phyloP scores from a whole-genome alignment of 2,888 invertebrate species.

The Habrosyne pyritoides region DNA sequence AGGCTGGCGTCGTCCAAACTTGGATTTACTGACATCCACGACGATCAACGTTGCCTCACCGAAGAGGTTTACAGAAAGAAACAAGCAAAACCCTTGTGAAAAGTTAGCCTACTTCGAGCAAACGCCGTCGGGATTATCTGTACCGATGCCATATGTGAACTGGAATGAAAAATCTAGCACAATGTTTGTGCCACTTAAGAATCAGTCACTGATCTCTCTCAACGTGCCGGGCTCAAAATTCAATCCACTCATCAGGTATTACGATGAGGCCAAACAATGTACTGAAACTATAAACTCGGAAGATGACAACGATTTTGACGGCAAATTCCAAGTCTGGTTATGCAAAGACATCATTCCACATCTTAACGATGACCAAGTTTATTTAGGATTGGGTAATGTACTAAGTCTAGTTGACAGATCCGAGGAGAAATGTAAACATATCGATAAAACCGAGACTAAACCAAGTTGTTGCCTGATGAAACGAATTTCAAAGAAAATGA shows the following conservation, averaged over 20 bases:
- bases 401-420: constrained; percentile 60
- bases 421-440: constrained; percentile 21
- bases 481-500: constrained; percentile 45
- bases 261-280: constrained; percentile 80
- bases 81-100: constrained; percentile 49
- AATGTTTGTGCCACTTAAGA: constrained; percentile 85
- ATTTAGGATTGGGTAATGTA: constrained; percentile 81
- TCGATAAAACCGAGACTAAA: constrained; percentile 19
- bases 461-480: constrained; percentile 15
- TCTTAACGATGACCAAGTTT: constrained; percentile 84
- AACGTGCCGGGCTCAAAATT: constrained; percentile 42
- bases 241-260: constrained; percentile 81
- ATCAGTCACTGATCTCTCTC: constrained; percentile 49
- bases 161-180: constrained; percentile 77
- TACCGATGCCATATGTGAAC: constrained; percentile 85
- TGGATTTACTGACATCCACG: constrained; percentile 45
- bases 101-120: constrained; percentile 59
- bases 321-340: constrained; percentile 82
- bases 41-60: constrained; percentile 46
- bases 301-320: constrained; percentile 72
- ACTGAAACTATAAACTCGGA: constrained; percentile 59
- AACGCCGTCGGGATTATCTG: constrained; percentile 42
- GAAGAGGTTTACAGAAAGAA: constrained; percentile 31
- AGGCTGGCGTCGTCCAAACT: constrained; percentile 77
- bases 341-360: constrained; percentile 75